Base-by-base conservation (phyloP, 2,888 invertebrate genomes). In the Oscheius sp. region DNA sequence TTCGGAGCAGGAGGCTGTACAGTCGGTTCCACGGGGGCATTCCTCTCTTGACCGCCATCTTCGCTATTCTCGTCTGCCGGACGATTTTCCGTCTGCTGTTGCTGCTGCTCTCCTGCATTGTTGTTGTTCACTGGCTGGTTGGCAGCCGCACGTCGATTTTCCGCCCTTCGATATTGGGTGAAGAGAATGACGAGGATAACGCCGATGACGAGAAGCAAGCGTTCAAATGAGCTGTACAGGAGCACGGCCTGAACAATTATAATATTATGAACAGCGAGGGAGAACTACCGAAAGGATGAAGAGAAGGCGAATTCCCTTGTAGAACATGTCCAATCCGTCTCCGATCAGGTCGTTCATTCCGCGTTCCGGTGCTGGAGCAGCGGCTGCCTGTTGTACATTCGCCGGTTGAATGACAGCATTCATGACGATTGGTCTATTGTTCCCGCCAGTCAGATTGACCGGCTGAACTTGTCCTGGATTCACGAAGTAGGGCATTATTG, bases 1-100 rank as follows among this genome's bases (percentile, higher is more conserved):
- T 94, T 93, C 42, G 75, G 79, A 7, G 71, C 74, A 10, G 59
- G 47, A 29, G 70, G 63, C 32, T 42, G 55, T 4, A 51, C 57
- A 32, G 50, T 50, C 11, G 62, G 33, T 2, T 29, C 59, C 13
- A n/a, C 59, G 32, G 3, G 65, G 21, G 21, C n/a, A 63, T 29
- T 29, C 10, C 32, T 2, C 33, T 58, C 53, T 9, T 48, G 58
- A 21, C 47, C 37, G 29, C 21, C 48, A 42, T 51, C 47, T 47
- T 32, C 60, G 2, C 32, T 50, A 53, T 62, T 70, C 48, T 60
- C 59, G n/a, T 42, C 59, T 29, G 32, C 70, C 29, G 55, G 55
- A 10, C 42, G 53, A 35, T 53, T 35, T 10, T 68, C 57, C n/a
- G 55, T 21, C 55, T 55, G 42, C 42, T 42, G 55, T 53, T 53